Base-by-base conservation (phyloP, 1,140 invertebrate genomes). In the Neodiprion virginianus region DNA sequence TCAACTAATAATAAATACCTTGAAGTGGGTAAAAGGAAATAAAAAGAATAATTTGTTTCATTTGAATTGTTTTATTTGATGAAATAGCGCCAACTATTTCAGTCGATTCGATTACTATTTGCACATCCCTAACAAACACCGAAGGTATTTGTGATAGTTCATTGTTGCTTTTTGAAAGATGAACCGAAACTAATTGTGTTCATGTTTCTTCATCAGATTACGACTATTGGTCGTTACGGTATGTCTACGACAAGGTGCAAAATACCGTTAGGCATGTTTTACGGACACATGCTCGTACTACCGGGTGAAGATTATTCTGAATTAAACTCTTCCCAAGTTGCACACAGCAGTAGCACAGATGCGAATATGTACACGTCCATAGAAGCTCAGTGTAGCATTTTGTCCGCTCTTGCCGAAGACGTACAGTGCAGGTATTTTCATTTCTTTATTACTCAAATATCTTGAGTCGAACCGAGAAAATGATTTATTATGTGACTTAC, bases 211-310 rank as follows among this genome's bases (percentile, higher is more conserved):
- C 72, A 79, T 66, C 79, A 94, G 93, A 94, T 96, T 75, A 96
- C 95, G 50, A 94, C 95, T 1, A 96, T 97, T 77, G 96, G 96
- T 40, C 91, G 95, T 9, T 96, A 97, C 83, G 96, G 96, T 72
- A 96, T 96, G 94, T 94, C 94, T 61, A 93, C 95, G 0, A 95
- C 95, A 40, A 93, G 95, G 78, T 97, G 96, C 81, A 94, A 95
- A 86, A 97, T 98, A 71, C 96, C 96, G 1, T 88, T 97, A 23
- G 97, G 96, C n/a, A 94, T 93, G 83, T 98, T 97, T 87, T 98
- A 96, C 83, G 97, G 97, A 2, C 96, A 97, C 84, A 93, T 96
- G 65, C 92, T 95, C 40, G 91, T 96, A 70, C 85, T 95, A 61
- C 93, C 93, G 8, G 93, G 92, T 78, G 93, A 92, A 86, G 88